phyloP scores from a whole-genome alignment of 2,797 vertebrate species.

The Podarcis lilfordi region DNA sequence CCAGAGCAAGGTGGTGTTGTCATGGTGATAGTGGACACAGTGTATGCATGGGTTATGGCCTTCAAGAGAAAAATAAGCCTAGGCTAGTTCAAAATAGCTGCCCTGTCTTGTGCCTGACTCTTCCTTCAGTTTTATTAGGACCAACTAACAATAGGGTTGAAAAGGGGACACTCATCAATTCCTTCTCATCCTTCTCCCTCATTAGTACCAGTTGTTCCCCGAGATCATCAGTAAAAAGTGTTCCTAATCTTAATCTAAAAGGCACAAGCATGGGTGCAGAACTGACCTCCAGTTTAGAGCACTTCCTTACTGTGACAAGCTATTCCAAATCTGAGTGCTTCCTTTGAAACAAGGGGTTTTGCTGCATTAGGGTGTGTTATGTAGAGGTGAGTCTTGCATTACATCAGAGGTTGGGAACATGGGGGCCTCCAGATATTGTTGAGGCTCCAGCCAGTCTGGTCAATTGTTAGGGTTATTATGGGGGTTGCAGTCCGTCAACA shows the following conservation, averaged over 20 bases:
- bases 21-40: conserved; percentile 7
- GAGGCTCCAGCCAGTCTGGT: too few species aligned
- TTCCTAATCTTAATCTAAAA: neutral
- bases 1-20: neutral
- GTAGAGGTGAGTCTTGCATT: neutral
- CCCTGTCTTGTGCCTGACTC: neutral
- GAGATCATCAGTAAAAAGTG: neutral
- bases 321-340: neutral
- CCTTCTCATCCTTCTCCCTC: neutral
- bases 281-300: neutral
- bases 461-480: too few species aligned
- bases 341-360: too few species aligned
- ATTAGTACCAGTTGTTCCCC: neutral
- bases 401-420: too few species aligned
- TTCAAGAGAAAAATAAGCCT: neutral
- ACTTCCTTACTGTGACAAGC: neutral
- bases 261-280: neutral
- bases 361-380: neutral
- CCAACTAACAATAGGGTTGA: neutral
- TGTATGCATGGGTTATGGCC: neutral
- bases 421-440: too few species aligned
- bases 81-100: neutral
- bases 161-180: neutral
- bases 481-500: too few species aligned
- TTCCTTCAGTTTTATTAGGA: neutral